A percentile compares a stretch with the other conserved stretches of the same genome.
phyloP scores from a whole-genome alignment of 1,140 invertebrate genomes.

The Caenorhabditis briggsae region DNA sequence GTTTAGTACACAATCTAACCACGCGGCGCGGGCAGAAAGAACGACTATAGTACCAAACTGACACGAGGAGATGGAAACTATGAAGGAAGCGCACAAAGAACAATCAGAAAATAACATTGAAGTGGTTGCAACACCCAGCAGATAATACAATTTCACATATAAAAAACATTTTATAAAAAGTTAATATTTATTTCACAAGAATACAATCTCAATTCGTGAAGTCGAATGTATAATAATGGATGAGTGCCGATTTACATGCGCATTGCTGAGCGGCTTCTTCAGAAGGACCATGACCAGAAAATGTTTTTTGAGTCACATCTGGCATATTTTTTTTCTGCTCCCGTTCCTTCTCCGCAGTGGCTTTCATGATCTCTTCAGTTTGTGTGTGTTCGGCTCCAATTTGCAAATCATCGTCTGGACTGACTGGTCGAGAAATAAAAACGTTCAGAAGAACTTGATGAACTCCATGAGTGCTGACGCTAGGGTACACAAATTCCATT shows the following conservation, averaged over 20 bases:
- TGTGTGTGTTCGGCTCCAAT: conserved; percentile 36
- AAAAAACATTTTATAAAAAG: neutral
- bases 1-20: conserved; percentile 30
- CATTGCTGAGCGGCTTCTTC: conserved; percentile 4
- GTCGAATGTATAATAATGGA: conserved; percentile 16
- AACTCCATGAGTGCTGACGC: neutral
- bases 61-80: conserved; percentile 4
- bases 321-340: neutral
- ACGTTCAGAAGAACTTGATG: conserved; percentile 5
- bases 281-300: conserved; percentile 1
- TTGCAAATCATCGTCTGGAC: conserved; percentile 26
- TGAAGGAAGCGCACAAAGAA: conserved; percentile 16
- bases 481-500: neutral
- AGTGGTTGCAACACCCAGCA: neutral
- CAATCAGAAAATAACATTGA: conserved; percentile 4
- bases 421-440: neutral
- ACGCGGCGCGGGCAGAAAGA: conserved; percentile 24
- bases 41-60: conserved; percentile 20
- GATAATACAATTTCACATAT: neutral
- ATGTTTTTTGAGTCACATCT: neutral
- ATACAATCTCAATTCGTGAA: neutral
- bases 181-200: conserved; percentile 18
- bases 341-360: neutral
- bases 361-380: conserved; percentile 17
- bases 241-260: neutral